Percentiles rank a stretch among this genome's conserved stretches.
Evolutionary conservation across 2,113 vertebrate species (phyloP).

Genomic region (Sialia sialis): DNA sequence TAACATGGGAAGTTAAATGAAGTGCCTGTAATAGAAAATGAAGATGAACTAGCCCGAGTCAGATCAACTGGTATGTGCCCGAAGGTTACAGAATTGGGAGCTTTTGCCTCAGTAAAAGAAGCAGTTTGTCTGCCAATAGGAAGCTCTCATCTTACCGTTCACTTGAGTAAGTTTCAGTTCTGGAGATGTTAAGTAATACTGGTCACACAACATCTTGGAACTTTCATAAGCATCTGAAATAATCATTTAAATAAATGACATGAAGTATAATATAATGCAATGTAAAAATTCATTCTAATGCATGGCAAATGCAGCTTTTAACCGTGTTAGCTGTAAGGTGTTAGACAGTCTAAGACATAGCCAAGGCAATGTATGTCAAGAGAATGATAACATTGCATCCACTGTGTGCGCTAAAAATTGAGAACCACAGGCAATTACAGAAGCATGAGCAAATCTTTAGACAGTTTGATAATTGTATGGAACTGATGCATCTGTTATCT

Average conservation of each 20-base stretch:
- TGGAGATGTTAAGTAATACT: slow-evolving; percentile 94
- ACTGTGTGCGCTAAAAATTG: not conserved
- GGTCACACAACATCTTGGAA: slow-evolving; percentile 93
- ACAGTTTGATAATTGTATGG: not conserved
- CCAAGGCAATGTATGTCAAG: not conserved
- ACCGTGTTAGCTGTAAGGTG: not conserved
- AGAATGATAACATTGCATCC: not conserved
- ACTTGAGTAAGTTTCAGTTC: slow-evolving; percentile 88
- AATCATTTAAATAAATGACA: not conserved
- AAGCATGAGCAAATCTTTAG: not conserved
- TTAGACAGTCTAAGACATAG: not conserved
- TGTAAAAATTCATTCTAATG: not conserved
- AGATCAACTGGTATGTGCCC: not conserved
- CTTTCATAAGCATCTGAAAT: slow-evolving; percentile 90
- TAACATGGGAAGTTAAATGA: not conserved
- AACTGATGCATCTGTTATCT: not conserved
- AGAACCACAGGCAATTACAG: not conserved
- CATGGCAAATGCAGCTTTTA: not conserved
- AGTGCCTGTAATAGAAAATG: not conserved
- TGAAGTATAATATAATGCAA: not conserved
- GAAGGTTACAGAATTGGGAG: not conserved
- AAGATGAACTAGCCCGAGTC: not conserved
- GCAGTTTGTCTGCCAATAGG: rapidly evolving
- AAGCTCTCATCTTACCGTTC: slow-evolving; percentile 81
- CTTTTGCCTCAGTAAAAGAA: not conserved